Base-by-base conservation (phyloP, 2,888 invertebrate species). In the Drosophila anceps region DNA sequence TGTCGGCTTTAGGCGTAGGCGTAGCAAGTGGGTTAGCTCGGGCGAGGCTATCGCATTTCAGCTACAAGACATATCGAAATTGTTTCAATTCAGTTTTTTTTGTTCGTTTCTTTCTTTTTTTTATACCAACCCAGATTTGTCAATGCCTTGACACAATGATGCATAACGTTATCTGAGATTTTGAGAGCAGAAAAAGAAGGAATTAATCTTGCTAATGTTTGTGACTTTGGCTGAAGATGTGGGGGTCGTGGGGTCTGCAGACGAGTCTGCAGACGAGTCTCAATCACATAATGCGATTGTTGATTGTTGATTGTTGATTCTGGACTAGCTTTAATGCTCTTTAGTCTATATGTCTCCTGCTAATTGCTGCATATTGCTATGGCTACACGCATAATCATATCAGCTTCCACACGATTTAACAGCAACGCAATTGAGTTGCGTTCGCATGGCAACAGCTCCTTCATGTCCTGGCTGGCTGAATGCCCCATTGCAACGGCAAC, bases 341-440 rank as follows among this genome's bases (percentile, higher is more conserved):
- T 18, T 29, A 18, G 13, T 29, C 18, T 20, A 43, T 44, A 2
- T 13, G 0, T 50, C 18, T 33, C 4, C 35, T 59, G 59, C 83
- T 82, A 82, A 84, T 84, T 82, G 83, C 67, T 81, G 54, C 59
- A 57, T 60, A 66, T 61, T 77, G 59, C 76, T 50, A 68, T 68
- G 63, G 50, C 33, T 50, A 50, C 72, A 84, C 80, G 73, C 90
- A 91, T 92, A 93, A 92, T 93, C 92, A 91, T 91, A 92, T 93
- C 92, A 91, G 88, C 88, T 93, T 93, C 92, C 90, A 84, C 88
- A 86, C 92, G 92, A 93, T 93, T 93, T 90, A 92, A 90, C 91
- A 73, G 81, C 75, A 77, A 76, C 87, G 88, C 84, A 86, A 84
- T 81, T 72, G 66, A 51, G 77, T 71, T 51, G 51, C 69, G 77